Evolutionary conservation across 1,140 invertebrate species (phyloP), one percentile per base, ranked within the genome.

Genomic region (Apis laboriosa): DNA sequence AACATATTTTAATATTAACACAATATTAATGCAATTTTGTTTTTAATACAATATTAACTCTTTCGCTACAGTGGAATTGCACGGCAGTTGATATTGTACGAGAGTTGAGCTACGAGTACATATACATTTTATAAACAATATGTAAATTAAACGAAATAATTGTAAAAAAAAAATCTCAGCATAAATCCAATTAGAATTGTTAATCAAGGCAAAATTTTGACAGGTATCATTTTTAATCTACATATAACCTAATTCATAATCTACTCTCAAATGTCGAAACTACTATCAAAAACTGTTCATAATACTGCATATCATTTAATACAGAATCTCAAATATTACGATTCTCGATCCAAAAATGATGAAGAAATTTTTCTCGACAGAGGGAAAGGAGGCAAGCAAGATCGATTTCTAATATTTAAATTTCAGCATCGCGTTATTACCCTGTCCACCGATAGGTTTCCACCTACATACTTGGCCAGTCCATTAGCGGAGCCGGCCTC

Each of bases 401-500:
- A 78, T 66, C 71, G 87, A 87, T 88, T 87, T 88, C 78, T 82
- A 77, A 68, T 83, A 86, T 72, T 82, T 64, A 75, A 85, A 88
- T 87, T 84, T 87, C 81, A 84, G 73, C 76, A 7, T 21, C 72
- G 61, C 79, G 79, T 85, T 55, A 77, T 88, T 88, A 88, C 83
- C 78, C 77, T 61, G 70, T 51, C 77, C 68, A 55, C 60, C 80
- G 17, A 49, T 68, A 67, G 76, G 81, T 77, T 74, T 80, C 80
- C 83, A 81, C 80, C 78, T 67, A 83, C 88, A 88, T 76, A 64
- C 77, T 77, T 78, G 83, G 55, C 34, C 76, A 83, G 89, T 91
- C 85, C 89, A 90, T 91, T 92, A 91, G 86, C 87, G 84, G 81
- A 87, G 86, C 84, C 15, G 34, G 28, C 81, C 83, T 73, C 85